A percentile compares a stretch with the other conserved stretches of the same genome.
phyloP scores from a whole-genome alignment of 2,888 invertebrate species.

The Drosophila phalerata region DNA sequence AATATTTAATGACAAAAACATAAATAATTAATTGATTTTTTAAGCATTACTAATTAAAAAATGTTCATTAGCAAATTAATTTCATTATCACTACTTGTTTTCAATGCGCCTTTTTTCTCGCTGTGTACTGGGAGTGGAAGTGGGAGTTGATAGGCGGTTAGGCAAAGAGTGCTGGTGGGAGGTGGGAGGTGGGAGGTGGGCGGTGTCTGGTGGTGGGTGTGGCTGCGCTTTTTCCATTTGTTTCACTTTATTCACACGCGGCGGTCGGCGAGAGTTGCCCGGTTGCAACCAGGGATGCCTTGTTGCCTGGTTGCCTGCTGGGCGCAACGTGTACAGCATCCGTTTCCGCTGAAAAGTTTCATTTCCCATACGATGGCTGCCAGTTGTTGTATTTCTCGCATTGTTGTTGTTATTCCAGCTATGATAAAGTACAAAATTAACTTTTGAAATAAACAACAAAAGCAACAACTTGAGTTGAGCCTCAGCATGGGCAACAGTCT shows the following conservation, averaged over 20 bases:
- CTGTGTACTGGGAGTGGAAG: no score
- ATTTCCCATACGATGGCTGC: slow-evolving; percentile 66
- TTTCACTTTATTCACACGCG: slow-evolving; percentile 78
- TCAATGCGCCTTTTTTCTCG: no score
- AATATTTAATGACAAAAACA: no score
- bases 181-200: slow-evolving; percentile 1
- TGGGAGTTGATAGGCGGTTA: background rate
- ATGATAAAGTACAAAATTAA: slow-evolving; percentile 79
- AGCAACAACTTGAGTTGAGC: slow-evolving; percentile 57
- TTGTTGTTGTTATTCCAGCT: slow-evolving; percentile 32
- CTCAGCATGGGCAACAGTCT: slow-evolving; percentile 33
- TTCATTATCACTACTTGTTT: no score
- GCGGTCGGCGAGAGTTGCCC: slow-evolving; percentile 45
- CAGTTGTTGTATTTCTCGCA: slow-evolving; percentile 29
- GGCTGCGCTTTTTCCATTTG: slow-evolving; percentile 66
- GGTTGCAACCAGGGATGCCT: slow-evolving; percentile 5
- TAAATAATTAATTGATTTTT: no score
- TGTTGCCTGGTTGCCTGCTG: slow-evolving; percentile 8
- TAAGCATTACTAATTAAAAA: no score
- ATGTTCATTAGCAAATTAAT: no score
- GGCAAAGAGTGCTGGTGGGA: slow-evolving; percentile 10
- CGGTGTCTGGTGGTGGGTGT: background rate
- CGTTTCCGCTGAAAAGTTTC: slow-evolving; percentile 78
- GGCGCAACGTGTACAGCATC: slow-evolving; percentile 72
- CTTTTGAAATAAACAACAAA: slow-evolving; percentile 76